Evolutionary conservation across 2,113 vertebrate species (phyloP).

Genomic region (Protobothrops flavoviridis): DNA sequence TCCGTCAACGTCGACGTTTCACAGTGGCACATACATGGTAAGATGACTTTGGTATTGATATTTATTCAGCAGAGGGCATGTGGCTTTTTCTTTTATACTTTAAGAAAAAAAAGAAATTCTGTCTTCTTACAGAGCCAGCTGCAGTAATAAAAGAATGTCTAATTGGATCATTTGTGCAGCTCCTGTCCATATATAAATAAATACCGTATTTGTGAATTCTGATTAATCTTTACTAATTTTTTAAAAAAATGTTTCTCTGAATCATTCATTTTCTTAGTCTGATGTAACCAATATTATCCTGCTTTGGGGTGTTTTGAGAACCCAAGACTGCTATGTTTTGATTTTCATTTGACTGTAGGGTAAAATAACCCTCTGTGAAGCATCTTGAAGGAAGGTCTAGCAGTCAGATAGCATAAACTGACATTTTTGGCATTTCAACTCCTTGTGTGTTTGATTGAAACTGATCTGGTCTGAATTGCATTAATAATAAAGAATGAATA

Average conservation of each 20-base stretch:
- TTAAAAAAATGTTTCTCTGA: background rate
- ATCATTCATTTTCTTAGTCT: background rate
- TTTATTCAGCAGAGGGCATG: background rate
- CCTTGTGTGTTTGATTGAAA: background rate
- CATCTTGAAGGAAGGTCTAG: conserved; percentile 14
- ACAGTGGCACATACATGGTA: conserved; percentile 99
- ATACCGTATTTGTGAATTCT: conserved; percentile 36
- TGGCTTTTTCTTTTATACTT: background rate
- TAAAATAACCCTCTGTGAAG: conserved; percentile 17
- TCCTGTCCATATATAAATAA: conserved; percentile 19
- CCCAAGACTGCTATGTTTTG: conserved; percentile 3
- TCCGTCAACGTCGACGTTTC: conserved; percentile 93
- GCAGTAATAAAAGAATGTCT: background rate
- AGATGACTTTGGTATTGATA: conserved; percentile 47
- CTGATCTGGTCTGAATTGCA: background rate
- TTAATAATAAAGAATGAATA: background rate
- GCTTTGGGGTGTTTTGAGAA: rapidly evolving
- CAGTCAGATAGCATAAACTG: background rate
- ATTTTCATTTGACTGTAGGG: background rate
- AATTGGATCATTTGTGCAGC: background rate
- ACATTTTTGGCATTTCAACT: background rate
- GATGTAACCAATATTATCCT: background rate
- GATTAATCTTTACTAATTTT: background rate
- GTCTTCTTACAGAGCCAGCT: background rate
- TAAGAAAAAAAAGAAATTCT: background rate